These are phyloP conservation scores for Trichechus manatus DNA, from an alignment of 2,113 vertebrate genomes.

Conservation along the genomic window DNA sequence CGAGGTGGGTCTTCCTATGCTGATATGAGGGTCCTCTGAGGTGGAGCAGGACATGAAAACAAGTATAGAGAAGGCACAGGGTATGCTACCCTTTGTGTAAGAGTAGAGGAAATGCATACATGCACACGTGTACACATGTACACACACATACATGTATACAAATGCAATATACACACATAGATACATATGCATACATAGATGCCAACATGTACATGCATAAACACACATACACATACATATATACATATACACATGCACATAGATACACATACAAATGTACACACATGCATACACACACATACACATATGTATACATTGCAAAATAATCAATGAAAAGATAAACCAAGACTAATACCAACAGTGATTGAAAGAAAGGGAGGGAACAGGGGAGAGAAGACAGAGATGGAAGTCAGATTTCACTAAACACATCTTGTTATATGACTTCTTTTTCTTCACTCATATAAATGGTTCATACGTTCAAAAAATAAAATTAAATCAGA, in stretches of 20 bases:
- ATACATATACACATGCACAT: background rate
- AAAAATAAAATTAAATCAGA: constrained; percentile 32
- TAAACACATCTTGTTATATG: background rate
- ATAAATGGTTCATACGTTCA: background rate
- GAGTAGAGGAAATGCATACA: too few species aligned
- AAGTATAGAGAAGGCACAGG: background rate
- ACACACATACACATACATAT: too few species aligned
- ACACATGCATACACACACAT: background rate
- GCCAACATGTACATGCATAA: background rate
- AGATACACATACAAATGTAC: fast-evolving
- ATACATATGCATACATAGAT: too few species aligned
- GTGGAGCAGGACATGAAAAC: background rate
- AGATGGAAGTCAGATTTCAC: background rate
- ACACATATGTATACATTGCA: background rate
- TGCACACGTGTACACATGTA: background rate
- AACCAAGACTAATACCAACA: background rate
- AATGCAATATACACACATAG: too few species aligned
- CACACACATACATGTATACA: fast-evolving
- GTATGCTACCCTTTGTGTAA: background rate
- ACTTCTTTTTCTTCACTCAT: background rate
- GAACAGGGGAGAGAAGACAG: background rate
- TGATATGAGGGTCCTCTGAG: background rate
- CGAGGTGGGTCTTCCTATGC: too few species aligned
- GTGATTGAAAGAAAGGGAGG: background rate
- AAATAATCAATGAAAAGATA: background rate